Evolutionary conservation across 2,113 vertebrate species (phyloP).

Genomic region (Bombycilla garrulus): DNA sequence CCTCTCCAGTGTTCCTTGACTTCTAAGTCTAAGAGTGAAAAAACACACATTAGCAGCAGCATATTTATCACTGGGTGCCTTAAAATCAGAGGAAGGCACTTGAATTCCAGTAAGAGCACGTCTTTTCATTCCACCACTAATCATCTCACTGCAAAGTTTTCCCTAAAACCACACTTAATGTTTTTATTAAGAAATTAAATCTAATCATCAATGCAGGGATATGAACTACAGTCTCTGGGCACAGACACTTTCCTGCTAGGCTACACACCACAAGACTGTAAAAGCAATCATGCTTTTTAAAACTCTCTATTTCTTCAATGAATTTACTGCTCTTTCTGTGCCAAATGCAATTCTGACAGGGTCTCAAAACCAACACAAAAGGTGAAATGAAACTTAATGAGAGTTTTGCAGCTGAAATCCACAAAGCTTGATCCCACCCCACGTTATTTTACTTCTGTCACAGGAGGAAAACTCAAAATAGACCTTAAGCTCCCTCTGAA

Average conservation of each 20-base stretch:
- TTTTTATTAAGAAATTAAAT: slow-evolving; percentile 11
- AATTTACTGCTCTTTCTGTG: background rate
- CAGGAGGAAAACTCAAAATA: background rate
- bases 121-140: background rate
- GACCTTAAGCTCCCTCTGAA: slow-evolving; percentile 32
- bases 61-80: background rate
- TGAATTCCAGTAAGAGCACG: background rate
- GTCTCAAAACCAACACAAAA: slow-evolving; percentile 60
- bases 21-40: background rate
- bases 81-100: background rate
- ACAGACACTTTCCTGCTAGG: background rate
- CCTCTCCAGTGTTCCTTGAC: background rate
- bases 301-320: background rate
- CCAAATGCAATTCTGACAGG: slow-evolving; percentile 17
- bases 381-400: slow-evolving; percentile 44
- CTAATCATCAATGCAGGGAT: background rate
- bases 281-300: background rate
- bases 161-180: background rate
- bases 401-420: slow-evolving; percentile 8
- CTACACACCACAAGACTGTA: background rate
- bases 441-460: background rate
- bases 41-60: background rate
- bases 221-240: background rate
- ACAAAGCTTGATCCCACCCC: background rate
- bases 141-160: background rate